Base-by-base conservation (phyloP, 2,113 vertebrate species). In the Theristicus caerulescens region DNA sequence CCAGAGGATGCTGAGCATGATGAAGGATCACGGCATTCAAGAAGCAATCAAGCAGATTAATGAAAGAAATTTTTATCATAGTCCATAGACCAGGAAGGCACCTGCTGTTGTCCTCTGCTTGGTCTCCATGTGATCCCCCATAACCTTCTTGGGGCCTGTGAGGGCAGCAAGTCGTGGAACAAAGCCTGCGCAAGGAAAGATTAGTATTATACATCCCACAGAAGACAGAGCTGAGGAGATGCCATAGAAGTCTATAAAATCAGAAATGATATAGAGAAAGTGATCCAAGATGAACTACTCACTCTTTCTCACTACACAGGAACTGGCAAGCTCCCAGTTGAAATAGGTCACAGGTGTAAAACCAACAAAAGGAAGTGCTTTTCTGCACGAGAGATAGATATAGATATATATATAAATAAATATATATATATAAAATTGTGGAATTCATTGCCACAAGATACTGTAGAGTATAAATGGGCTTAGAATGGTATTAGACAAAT, bases 301-400 rank as follows among this genome's bases (percentile, higher is more conserved):
- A 32, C 77, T 88, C 82, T 91, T 94, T 69, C 49, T 65, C 36
- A 69, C 82, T 87, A 54, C 44, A 21, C 16, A 90, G 66, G 40
- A 80, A 69, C 74, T 91, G 93, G 82, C 74, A 90, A 85, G 54
- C 52, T 96, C 57, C 31, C 91, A 96, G 66, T 18, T 94, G 81
- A 91, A 95, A 89, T 52, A 70, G 89, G 86, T 87, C 91, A 93
- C 83, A 88, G 86, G 94, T 93, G 70, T 89, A 94, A 95, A 97
- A 82, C 32, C 86, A 82, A 93, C 91, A 95, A 94, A 91, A 93
- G 86, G 78, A 92, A 89, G 49, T 79, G 62, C 36, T 87, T 94
- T 71, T 64, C 81, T 2, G 1, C 57, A 69, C 2, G 3, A 46
- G 9, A 38, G 40, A 85, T 19, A 80, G 5, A 57, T 22, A 47